Conservation (phyloP, 2,888 invertebrate genomes). For the Pheosia tremula region DNA sequence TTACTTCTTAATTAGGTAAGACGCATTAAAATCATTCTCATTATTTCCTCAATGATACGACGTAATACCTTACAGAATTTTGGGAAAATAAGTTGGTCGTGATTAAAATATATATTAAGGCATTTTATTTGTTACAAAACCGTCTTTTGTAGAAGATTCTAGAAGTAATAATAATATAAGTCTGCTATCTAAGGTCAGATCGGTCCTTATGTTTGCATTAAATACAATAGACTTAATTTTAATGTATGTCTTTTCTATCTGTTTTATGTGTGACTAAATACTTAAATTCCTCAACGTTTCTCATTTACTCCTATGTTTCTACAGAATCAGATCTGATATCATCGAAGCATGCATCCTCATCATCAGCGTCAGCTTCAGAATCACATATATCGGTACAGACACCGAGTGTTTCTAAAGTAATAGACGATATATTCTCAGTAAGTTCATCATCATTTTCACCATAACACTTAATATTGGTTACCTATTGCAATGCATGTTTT, state of each 20-base stretch:
- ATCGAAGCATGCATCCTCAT: constrained; percentile 65
- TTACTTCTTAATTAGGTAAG: neutral
- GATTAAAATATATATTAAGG: too few species aligned
- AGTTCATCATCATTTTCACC: constrained; percentile 58
- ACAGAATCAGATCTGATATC: constrained; percentile 61
- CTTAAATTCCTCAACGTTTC: neutral
- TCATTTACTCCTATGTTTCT: constrained; percentile 13
- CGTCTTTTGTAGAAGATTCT: too few species aligned
- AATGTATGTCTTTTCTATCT: too few species aligned
- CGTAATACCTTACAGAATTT: too few species aligned
- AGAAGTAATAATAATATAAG: too few species aligned
- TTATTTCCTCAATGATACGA: too few species aligned
- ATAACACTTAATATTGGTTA: neutral
- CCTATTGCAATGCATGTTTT: neutral
- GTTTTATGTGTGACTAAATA: constrained; percentile 7
- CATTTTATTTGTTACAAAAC: too few species aligned
- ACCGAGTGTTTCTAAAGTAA: constrained; percentile 70
- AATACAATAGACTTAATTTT: too few species aligned
- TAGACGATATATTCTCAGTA: constrained; percentile 77
- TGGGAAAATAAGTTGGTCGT: neutral
- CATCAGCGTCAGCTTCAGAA: constrained; percentile 61
- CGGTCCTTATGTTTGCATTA: too few species aligned
- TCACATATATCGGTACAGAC: constrained; percentile 71
- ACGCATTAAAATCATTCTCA: neutral
- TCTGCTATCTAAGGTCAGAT: too few species aligned